Evolutionary conservation across 2,113 vertebrate species (phyloP).

Genomic region (Etheostoma spectabile): DNA sequence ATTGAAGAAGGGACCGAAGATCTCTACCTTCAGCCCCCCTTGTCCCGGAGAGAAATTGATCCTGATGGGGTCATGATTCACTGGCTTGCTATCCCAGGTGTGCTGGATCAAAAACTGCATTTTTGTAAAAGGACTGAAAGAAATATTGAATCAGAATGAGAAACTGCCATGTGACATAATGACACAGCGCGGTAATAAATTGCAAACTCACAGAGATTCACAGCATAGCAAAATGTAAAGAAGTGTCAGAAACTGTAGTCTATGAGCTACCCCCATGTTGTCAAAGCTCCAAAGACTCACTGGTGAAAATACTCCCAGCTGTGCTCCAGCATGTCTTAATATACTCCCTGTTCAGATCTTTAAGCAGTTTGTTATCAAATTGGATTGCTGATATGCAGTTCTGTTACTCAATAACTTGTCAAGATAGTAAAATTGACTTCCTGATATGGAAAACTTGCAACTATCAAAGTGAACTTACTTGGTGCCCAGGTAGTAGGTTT

Average conservation of each 20-base stretch:
- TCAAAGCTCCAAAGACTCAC: neutral
- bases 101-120: conserved; percentile 89
- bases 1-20: conserved; percentile 90
- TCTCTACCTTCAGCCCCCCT: conserved; percentile 86
- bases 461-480: neutral
- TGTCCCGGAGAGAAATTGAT: conserved; percentile 81
- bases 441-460: neutral
- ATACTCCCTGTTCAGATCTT: neutral
- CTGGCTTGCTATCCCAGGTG: conserved; percentile 88
- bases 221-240: conserved; percentile 45
- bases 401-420: conserved; percentile 52
- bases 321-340: neutral
- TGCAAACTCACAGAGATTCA: conserved; percentile 62
- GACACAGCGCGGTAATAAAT: neutral
- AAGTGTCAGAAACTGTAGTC: conserved; percentile 41
- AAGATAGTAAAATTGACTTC: neutral
- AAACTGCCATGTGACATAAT: neutral
- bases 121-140: conserved; percentile 58
- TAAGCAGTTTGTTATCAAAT: conserved; percentile 37
- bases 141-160: neutral
- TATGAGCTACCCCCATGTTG: conserved; percentile 51
- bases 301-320: neutral
- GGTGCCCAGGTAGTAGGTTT: neutral
- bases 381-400: neutral
- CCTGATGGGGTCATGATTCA: conserved; percentile 84